Conservation (phyloP, 1,140 invertebrate species). For the Drosophila sturtevanti region DNA sequence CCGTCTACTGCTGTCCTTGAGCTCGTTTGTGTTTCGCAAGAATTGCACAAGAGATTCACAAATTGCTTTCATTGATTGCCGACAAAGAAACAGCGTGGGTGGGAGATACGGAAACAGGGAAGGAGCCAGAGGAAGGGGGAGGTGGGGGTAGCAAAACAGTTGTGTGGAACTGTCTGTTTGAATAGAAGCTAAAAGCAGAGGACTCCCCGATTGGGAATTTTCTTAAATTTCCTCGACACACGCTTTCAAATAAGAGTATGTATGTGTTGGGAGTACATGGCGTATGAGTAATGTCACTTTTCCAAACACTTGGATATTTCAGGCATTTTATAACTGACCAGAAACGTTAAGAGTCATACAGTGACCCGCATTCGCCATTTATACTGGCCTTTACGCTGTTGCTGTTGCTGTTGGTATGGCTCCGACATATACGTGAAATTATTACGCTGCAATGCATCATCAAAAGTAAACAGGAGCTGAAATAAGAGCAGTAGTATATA, state of each 20-base stretch:
- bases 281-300: slow-evolving; percentile 49
- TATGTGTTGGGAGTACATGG: slow-evolving; percentile 23
- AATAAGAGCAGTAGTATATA: slow-evolving; percentile 21
- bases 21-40: slow-evolving; percentile 66
- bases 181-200: slow-evolving; percentile 5
- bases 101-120: background rate
- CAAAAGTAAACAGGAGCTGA: slow-evolving; percentile 64
- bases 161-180: background rate
- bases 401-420: slow-evolving; percentile 45
- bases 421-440: slow-evolving; percentile 75
- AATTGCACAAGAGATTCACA: slow-evolving; percentile 75
- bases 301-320: slow-evolving; percentile 30
- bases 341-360: slow-evolving; percentile 30
- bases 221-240: slow-evolving; percentile 39
- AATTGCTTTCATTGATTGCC: slow-evolving; percentile 80
- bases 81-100: slow-evolving; percentile 48
- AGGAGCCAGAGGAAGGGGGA: too few species aligned
- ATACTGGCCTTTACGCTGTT: slow-evolving; percentile 22
- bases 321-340: slow-evolving; percentile 56
- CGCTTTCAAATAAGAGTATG: slow-evolving; percentile 11
- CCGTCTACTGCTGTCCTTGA: slow-evolving; percentile 36
- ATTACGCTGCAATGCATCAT: slow-evolving; percentile 78
- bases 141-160: background rate
- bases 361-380: slow-evolving; percentile 44
- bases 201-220: slow-evolving; percentile 17